A percentile compares a stretch with the other conserved stretches of the same genome.
phyloP scores from a whole-genome alignment of 2,888 invertebrate species.

The Lysandra bellargus region DNA sequence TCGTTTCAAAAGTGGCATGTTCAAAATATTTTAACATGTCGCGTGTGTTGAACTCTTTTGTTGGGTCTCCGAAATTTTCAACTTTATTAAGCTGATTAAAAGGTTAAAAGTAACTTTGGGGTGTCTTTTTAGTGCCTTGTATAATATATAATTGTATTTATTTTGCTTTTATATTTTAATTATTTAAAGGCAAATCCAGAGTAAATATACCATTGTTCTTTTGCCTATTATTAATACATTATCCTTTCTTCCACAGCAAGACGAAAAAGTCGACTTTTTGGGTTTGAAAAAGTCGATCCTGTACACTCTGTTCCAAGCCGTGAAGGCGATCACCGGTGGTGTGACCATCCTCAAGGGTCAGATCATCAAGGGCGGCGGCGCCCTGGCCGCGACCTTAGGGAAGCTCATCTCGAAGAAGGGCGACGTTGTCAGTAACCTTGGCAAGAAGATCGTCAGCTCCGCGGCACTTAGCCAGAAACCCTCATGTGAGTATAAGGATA shows the following conservation, averaged over 20 bases:
- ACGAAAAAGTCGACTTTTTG: constrained; percentile 83
- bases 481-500: constrained; percentile 50
- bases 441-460: constrained; percentile 88
- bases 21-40: background rate
- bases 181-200: background rate
- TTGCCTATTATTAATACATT: background rate
- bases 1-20: background rate
- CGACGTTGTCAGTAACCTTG: constrained; percentile 88
- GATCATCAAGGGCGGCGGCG: constrained; percentile 90
- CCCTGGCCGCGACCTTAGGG: constrained; percentile 69
- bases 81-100: too few species aligned
- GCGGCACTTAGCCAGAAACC: constrained; percentile 82
- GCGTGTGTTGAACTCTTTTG: constrained; percentile 14
- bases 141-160: too few species aligned
- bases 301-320: constrained; percentile 91
- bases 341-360: constrained; percentile 93
- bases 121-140: too few species aligned
- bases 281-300: constrained; percentile 90
- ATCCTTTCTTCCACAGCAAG: constrained; percentile 44
- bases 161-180: too few species aligned
- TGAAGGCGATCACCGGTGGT: constrained; percentile 93
- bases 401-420: constrained; percentile 87
- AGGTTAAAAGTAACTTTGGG: background rate
- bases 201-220: background rate
- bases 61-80: background rate